Conservation (phyloP, 2,797 vertebrate species). For the Acanthurus lineatus region DNA sequence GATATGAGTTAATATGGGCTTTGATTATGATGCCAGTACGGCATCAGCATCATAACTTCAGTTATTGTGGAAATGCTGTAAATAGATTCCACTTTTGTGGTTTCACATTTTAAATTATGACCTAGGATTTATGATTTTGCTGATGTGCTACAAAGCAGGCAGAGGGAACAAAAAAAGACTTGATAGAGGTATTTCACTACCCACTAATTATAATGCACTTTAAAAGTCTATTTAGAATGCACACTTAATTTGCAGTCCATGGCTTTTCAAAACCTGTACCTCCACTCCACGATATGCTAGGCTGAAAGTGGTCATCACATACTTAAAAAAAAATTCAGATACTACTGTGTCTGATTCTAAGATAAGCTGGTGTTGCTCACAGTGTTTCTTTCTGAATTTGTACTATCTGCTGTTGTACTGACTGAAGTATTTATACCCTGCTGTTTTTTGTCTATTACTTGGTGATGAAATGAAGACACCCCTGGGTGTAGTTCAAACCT, state of each 20-base stretch:
- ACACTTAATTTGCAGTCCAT: background rate
- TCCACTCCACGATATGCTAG: background rate
- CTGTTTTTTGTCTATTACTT: background rate
- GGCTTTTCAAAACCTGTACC: background rate
- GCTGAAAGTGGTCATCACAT: background rate
- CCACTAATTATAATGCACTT: constrained; percentile 43
- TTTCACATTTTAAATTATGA: background rate
- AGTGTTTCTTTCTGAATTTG: background rate
- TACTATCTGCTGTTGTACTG: background rate
- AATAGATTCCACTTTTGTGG: background rate
- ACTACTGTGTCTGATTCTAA: background rate
- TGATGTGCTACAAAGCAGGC: background rate
- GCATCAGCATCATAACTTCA: background rate
- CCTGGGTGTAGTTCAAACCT: background rate
- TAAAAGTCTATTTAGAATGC: constrained; percentile 20
- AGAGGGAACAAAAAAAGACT: background rate
- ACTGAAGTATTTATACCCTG: background rate
- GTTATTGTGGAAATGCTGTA: background rate
- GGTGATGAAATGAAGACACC: background rate
- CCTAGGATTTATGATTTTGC: background rate
- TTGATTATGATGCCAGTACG: background rate
- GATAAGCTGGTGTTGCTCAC: background rate
- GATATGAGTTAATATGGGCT: background rate
- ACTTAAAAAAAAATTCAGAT: background rate
- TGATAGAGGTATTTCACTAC: background rate